These are phyloP conservation scores for Toxostoma redivivum DNA, from an alignment of 2,113 vertebrate genomes.

Conservation along the genomic window DNA sequence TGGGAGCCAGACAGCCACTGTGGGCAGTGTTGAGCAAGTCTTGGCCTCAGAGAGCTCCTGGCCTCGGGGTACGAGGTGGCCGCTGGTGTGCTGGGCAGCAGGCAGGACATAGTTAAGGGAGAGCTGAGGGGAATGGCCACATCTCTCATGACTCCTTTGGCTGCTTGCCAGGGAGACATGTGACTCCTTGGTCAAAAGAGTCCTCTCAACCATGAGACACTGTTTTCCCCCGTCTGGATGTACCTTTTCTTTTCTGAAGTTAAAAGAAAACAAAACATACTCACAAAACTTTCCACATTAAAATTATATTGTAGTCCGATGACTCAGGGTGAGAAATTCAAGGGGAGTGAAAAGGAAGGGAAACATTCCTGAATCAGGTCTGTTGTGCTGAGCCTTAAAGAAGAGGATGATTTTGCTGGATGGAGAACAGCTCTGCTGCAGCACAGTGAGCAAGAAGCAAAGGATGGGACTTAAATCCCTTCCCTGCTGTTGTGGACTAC, in stretches of 20 bases:
- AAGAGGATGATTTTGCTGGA: slow-evolving; percentile 7
- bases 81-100: background rate
- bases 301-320: background rate
- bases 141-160: slow-evolving; percentile 60
- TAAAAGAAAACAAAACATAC: slow-evolving; percentile 38
- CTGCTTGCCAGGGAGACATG: slow-evolving; percentile 24
- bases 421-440: background rate
- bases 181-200: slow-evolving; percentile 60
- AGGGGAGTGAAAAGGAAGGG: slow-evolving; percentile 9
- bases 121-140: background rate
- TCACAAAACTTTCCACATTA: slow-evolving; percentile 48
- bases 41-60: background rate
- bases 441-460: background rate
- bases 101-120: slow-evolving; percentile 53
- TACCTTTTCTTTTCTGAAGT: slow-evolving; percentile 54
- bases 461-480: background rate
- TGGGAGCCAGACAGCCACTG: background rate
- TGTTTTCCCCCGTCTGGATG: background rate
- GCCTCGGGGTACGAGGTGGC: fast-evolving
- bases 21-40: fast-evolving
- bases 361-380: slow-evolving; percentile 33
- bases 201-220: slow-evolving; percentile 61
- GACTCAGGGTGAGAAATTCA: slow-evolving; percentile 39
- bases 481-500: background rate
- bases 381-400: slow-evolving; percentile 24